Evolutionary conservation across 2,888 invertebrate species (phyloP), one percentile per base, ranked within the genome.

Genomic region (Bimastos eiseni): DNA sequence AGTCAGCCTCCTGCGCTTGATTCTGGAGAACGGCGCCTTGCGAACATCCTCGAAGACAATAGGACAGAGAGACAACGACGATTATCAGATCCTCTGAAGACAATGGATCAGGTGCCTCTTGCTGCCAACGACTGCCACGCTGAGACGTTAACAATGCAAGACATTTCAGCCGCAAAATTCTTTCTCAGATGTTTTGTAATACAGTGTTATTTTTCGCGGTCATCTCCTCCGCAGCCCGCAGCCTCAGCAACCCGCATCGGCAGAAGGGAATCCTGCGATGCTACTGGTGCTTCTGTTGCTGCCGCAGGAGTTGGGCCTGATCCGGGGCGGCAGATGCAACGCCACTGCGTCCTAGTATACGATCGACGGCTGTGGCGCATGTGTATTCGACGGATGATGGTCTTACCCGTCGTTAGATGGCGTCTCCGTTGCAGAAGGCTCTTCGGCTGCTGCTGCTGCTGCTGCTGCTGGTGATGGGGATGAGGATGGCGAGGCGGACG

Each of bases 151-250:
- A 70, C 30, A 70, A 30, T n/a, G 70, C 70, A 30, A 70, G 70
- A n/a, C 70, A 70, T 70, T 70, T 70, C 70, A n/a, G 11, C 70
- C 17, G n/a, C 30, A 70, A n/a, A 70, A 70, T 70, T n/a, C 70
- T 70, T 70, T 70, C 70, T 70, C 70, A 70, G 70, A 70, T 70
- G 70, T 70, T 70, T 70, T 70, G 17, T n/a, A 8, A 70, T 70
- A n/a, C 70, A 70, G 30, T n/a, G 70, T 70, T 70, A 70, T 70
- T 70, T 70, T 70, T 70, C 70, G n/a, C 70, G 70, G 70, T 70
- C 70, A 70, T 70, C 11, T 30, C 70, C 21, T 24, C n/a, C 70
- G 70, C 30, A n/a, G 11, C 30, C 30, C 17, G 0, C 70, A 70
- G 70, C 70, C 4, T 1, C n/a, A 6, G 70, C 70, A 0, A n/a